Base-by-base conservation (phyloP, 2,888 invertebrate genomes). In the Eupeodes latifasciatus region DNA sequence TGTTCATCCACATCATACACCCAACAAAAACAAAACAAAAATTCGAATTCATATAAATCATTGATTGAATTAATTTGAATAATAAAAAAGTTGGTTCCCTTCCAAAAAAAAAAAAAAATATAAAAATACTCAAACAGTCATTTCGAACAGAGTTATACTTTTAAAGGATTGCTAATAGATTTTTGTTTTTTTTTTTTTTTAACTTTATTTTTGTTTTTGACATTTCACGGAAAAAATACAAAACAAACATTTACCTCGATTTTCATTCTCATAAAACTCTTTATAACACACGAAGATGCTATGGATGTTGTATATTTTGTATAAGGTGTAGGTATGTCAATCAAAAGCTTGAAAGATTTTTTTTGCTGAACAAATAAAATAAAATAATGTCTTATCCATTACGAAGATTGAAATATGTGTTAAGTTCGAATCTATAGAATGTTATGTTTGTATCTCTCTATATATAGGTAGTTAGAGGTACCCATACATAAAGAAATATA, bases 1-100 rank as follows among this genome's bases (percentile, higher is more conserved):
- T 94, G 95, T 95, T 92, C 91, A 91, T 91, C 89, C 90, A 90
- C 90, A 89, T 90, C 90, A 80, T 85, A 85, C 77, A 83, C 77
- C 69, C 77, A 77, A 71, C 72, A 78, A 82, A 19, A 64, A 74
- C 57, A 81, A 40, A 71, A 76, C 16, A 76, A 49, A 61, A 61
- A 74, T 72, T 36, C 81, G 75, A 67, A 62, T 51, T 75, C 62
- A 82, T 78, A 75, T 86, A 85, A 85, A 82, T 85, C 89, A 89
- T 89, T 87, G 78, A 80, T 84, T 49, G 71, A 53, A 19, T 47
- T 49, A 78, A 80, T 71, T 51, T 59, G 59, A 67, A 57, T 67
- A 59, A 5, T 10, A 11, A 67, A 51, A 47, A 10, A 40, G 47
- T 66, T 53, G 40, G 40, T 16, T 27, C 14, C n/a, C 10, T 34